phyloP scores from a whole-genome alignment of 2,888 invertebrate genomes.

The Microchrysa polita region DNA sequence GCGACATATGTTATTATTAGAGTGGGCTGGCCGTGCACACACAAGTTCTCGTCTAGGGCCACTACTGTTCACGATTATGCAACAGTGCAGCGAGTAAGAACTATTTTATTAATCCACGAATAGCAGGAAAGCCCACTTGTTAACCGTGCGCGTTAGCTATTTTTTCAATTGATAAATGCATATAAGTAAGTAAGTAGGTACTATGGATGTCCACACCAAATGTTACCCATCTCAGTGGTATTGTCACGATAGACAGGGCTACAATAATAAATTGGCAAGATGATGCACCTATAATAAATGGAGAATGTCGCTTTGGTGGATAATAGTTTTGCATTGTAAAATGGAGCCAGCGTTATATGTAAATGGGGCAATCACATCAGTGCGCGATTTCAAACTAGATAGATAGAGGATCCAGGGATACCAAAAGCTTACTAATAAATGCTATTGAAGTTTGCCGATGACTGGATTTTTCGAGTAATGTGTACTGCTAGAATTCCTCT shows the following conservation, averaged over 20 bases:
- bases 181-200: slow-evolving; percentile 11
- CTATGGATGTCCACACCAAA: background rate
- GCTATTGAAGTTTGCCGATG: no score
- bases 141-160: slow-evolving; percentile 20
- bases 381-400: no score
- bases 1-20: background rate
- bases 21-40: background rate
- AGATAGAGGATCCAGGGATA: no score
- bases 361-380: no score
- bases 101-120: slow-evolving; percentile 16
- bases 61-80: slow-evolving; percentile 17
- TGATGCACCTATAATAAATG: no score
- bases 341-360: no score
- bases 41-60: slow-evolving; percentile 31
- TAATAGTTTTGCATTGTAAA: no score
- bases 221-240: background rate
- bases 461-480: no score
- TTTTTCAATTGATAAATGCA: slow-evolving; percentile 36
- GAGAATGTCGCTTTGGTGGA: no score
- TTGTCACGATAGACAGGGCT: background rate
- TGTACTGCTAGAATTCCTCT: no score
- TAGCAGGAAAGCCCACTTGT: slow-evolving; percentile 40
- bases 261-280: no score
- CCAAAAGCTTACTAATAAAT: no score
- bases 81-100: slow-evolving; percentile 10